Evolutionary conservation across 2,797 vertebrate species (phyloP), one percentile per base, ranked within the genome.

Genomic region (Urophycis tenuis): DNA sequence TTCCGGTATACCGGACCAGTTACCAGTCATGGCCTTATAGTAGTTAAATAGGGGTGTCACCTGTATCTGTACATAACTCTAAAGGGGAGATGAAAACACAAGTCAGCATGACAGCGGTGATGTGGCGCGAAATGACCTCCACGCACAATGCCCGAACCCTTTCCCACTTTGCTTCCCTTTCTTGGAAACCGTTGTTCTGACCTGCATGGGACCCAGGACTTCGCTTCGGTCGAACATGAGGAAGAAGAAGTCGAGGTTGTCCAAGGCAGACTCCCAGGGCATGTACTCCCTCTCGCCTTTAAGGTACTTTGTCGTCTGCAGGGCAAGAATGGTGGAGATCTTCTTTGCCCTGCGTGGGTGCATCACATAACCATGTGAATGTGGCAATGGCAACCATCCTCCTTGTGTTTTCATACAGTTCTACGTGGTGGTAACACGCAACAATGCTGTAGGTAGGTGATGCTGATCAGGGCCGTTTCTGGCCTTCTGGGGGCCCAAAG

Each of bases 151-250:
- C 22, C 17, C 6, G 45, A 53, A 41, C 3, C 45, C 45, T 19
- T 6, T 53, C 4, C 45, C 19, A 22, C 22, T 53, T 19, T 7
- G 45, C 8, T 19, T 60, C 53, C n/a, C 53, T 53, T 22, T 53
- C 6, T 53, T 53, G 4, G 22, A 53, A 22, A n/a, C 19, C 3
- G 5, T 17, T 1, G 69, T 73, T 30, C 31, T 73, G 72, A 7
- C 97, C 95, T 93, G 89, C 95, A 99, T 96, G 77, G 75, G 83
- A 9, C 94, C 95, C 0, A 94, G 96, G 60, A 97, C 93, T 22
- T 96, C 93, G 0, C 89, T 93, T 80, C 96, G 95, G 85, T 99
- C 97, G 1, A 99, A 96, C 97, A 99, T 99, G 78, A 95, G 93
- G 85, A 87, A 85, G 88, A 95, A 96, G 90, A 95, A 99, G 74